These are phyloP conservation scores for Dasysyrphus tricinctus DNA, from an alignment of 2,888 invertebrate species.

Conservation along the genomic window DNA sequence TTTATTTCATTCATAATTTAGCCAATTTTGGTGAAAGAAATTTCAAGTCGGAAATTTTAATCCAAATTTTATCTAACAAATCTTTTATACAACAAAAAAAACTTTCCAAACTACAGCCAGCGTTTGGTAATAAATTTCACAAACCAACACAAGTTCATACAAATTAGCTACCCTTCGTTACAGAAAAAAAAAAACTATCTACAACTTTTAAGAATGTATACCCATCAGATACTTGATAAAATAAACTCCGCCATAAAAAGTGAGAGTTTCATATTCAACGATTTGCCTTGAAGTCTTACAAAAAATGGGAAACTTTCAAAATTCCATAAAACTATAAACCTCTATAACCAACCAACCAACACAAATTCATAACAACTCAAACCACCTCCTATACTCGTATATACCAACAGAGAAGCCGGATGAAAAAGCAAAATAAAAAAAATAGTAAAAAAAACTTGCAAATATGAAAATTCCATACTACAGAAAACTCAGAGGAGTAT, in stretches of 20 bases:
- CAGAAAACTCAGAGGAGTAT: neutral
- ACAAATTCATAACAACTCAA: conserved; percentile 47
- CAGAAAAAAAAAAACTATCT: neutral
- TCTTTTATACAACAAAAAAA: neutral
- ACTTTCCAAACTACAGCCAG: conserved; percentile 6
- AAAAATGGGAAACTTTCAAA: conserved; percentile 36
- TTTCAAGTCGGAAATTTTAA: neutral
- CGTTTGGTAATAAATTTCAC: conserved; percentile 1
- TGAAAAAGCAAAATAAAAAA: neutral
- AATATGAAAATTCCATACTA: conserved; percentile 56
- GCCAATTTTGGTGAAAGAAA: no score
- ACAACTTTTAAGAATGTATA: conserved; percentile 14
- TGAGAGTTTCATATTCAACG: conserved; percentile 42
- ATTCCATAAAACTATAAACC: conserved; percentile 28
- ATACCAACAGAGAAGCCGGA: neutral
- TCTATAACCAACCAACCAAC: conserved; percentile 7
- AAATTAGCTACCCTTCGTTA: conserved; percentile 2
- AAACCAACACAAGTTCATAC: neutral
- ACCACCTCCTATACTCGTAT: conserved; percentile 6
- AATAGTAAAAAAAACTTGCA: conserved; percentile 3
- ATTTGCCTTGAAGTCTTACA: conserved; percentile 27
- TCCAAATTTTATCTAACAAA: neutral
- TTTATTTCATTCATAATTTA: no score
- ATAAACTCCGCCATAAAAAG: conserved; percentile 27
- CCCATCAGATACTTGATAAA: conserved; percentile 14